Conservation (phyloP, 1,140 invertebrate genomes). For the Lucilia cuprina region DNA sequence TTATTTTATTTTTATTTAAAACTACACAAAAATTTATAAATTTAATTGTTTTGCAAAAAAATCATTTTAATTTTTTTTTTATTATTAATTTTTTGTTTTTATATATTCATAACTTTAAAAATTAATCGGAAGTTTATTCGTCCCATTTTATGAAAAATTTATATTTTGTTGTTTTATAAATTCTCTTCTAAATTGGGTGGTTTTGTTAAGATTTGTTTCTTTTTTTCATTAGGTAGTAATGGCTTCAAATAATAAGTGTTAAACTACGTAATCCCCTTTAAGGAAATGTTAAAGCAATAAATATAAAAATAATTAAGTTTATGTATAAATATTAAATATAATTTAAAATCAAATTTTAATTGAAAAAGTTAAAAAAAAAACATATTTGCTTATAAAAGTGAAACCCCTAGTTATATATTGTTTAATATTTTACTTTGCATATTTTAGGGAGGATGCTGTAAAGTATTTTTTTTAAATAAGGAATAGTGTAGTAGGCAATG, state of each 20-base stretch:
- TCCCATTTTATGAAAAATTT: slow-evolving; percentile 34
- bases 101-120: slow-evolving; percentile 5
- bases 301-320: no score
- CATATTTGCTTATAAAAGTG: no score
- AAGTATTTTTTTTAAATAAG: no score
- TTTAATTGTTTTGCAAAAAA: background rate
- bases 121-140: slow-evolving; percentile 34
- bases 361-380: no score
- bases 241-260: background rate
- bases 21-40: slow-evolving; percentile 11
- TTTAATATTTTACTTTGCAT: no score
- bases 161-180: slow-evolving; percentile 11
- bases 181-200: slow-evolving; percentile 27
- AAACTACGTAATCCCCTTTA: no score
- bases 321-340: no score
- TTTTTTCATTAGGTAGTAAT: background rate
- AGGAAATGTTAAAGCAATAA: no score
- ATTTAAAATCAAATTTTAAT: no score
- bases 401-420: no score
- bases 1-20: background rate
- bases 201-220: background rate
- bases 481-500: no score
- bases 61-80: background rate
- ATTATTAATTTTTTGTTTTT: background rate
- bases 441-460: no score